Conservation (phyloP, 2,888 invertebrate genomes). For the Coelinius sp. region DNA sequence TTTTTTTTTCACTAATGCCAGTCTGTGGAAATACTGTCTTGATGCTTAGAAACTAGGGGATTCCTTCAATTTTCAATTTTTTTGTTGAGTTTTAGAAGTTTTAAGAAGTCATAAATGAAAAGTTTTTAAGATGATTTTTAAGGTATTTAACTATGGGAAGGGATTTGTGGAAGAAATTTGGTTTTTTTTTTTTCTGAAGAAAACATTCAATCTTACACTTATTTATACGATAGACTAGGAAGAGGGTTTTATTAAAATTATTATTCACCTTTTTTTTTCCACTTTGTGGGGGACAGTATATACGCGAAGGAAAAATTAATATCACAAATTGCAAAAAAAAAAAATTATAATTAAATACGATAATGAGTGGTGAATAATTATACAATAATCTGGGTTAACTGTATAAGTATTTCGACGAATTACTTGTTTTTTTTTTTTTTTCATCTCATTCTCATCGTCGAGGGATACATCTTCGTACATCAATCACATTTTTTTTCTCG, state of each 20-base stretch:
- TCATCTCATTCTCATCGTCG: conserved; percentile 23
- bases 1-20: conserved; percentile 58
- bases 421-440: conserved; percentile 35
- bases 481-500: conserved; percentile 33
- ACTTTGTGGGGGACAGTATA: conserved; percentile 32
- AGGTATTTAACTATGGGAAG: conserved; percentile 10
- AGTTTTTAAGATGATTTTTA: conserved; percentile 3
- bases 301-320: conserved; percentile 46
- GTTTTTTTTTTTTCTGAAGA: conserved; percentile 28
- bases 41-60: conserved; percentile 37
- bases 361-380: conserved; percentile 48
- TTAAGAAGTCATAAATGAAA: not conserved
- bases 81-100: conserved; percentile 16
- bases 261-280: conserved; percentile 13
- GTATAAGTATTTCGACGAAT: conserved; percentile 36
- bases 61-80: not conserved
- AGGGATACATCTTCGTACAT: conserved; percentile 46
- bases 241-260: conserved; percentile 39
- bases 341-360: conserved; percentile 61
- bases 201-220: conserved; percentile 37
- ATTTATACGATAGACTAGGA: conserved; percentile 51
- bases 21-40: conserved; percentile 66
- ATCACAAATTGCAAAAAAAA: conserved; percentile 55
- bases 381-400: conserved; percentile 44
- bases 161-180: conserved; percentile 34